Conservation (phyloP, 2,797 vertebrate genomes). For the Lacerta bilineata region DNA sequence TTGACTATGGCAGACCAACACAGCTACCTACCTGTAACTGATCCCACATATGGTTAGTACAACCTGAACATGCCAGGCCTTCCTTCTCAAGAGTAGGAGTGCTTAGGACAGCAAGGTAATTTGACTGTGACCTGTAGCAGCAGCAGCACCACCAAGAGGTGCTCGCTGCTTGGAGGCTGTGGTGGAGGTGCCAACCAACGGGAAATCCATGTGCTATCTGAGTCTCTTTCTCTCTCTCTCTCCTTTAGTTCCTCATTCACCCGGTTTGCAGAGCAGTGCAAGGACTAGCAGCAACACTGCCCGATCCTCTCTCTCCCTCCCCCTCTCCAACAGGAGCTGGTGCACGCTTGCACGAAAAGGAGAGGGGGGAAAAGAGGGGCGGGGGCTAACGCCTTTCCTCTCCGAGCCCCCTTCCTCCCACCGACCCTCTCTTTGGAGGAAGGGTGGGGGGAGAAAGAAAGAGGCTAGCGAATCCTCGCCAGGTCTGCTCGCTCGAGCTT, state of each 20-base stretch:
- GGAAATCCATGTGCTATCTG: neutral
- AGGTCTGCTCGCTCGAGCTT: rapidly evolving
- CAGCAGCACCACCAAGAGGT: neutral
- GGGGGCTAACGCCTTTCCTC: neutral
- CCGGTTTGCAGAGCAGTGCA: neutral
- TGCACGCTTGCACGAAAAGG: no score
- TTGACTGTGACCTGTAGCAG: neutral
- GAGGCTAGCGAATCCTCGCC: neutral
- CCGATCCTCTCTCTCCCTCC: no score
- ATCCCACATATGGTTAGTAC: neutral
- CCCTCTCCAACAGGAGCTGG: neutral
- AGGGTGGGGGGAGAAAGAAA: neutral
- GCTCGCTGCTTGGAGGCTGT: neutral
- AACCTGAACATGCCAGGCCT: neutral
- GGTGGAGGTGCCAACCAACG: neutral
- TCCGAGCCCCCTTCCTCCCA: neutral
- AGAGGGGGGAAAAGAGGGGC: neutral
- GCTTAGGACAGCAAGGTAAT: no score
- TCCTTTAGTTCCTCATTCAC: neutral
- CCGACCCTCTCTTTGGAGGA: no score
- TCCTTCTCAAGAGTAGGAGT: neutral
- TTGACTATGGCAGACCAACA: no score
- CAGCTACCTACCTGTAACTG: no score
- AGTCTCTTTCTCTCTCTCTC: neutral
- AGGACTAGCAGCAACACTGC: neutral